A percentile compares a stretch with the other conserved stretches of the same genome.
Conservation (phyloP, 1,140 invertebrate genomes). For the Pseudomyrmex cubaensis region DNA sequence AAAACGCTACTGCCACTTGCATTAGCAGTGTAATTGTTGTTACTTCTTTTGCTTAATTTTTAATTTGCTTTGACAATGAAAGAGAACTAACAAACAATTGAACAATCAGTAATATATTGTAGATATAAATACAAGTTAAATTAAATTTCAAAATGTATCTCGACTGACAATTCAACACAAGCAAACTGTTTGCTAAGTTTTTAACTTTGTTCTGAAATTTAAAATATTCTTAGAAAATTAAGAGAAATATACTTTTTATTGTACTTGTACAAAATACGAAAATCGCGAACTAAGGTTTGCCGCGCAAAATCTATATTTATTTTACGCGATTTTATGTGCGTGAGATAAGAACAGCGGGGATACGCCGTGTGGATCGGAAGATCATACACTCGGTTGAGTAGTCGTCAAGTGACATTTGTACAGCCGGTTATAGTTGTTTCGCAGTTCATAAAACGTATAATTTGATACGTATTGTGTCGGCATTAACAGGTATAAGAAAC, state of each 20-base stretch:
- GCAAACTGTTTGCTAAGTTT: neutral
- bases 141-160: neutral
- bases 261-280: neutral
- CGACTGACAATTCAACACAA: neutral
- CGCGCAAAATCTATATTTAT: neutral
- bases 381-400: constrained; percentile 46
- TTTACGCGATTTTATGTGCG: neutral
- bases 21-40: neutral
- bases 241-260: neutral
- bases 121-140: neutral
- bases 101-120: neutral
- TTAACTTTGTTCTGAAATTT: neutral
- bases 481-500: constrained; percentile 59
- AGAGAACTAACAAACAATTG: neutral
- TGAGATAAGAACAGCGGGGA: neutral
- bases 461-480: constrained; percentile 45
- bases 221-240: constrained; percentile 14
- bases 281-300: neutral
- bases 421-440: constrained; percentile 53
- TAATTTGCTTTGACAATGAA: neutral
- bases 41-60: neutral
- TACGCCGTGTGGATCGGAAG: constrained; percentile 26
- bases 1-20: neutral
- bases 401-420: constrained; percentile 68
- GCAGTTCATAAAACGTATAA: constrained; percentile 69